These are phyloP conservation scores for Papilio machaon DNA, from an alignment of 1,140 invertebrate genomes.

Conservation along the genomic window DNA sequence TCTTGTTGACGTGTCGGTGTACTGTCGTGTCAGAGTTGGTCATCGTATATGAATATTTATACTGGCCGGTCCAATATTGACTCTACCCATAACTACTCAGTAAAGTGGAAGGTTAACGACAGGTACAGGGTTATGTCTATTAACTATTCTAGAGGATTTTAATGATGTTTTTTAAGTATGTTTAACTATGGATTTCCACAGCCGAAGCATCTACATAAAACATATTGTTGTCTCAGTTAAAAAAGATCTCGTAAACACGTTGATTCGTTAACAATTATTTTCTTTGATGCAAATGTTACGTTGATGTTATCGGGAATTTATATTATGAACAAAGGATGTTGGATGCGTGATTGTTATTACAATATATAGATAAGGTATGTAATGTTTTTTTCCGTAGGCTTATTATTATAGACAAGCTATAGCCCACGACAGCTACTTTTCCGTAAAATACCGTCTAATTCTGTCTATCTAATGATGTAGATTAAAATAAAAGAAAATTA, in stretches of 20 bases:
- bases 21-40: neutral
- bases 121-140: neutral
- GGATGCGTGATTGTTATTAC: too few species aligned
- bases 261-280: neutral
- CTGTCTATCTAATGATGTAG: too few species aligned
- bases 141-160: neutral
- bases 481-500: neutral
- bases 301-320: neutral
- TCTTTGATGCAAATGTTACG: neutral
- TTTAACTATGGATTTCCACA: neutral
- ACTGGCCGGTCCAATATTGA: conserved; percentile 17
- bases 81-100: neutral
- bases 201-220: too few species aligned
- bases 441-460: too few species aligned
- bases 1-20: neutral
- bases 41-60: conserved; percentile 32
- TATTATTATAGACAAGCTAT: too few species aligned
- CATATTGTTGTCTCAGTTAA: too few species aligned
- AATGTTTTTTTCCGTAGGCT: too few species aligned
- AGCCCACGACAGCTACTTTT: too few species aligned
- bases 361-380: too few species aligned
- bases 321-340: too few species aligned
- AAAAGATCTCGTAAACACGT: neutral
- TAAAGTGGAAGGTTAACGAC: conserved; percentile 24
- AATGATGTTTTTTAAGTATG: neutral